These are phyloP conservation scores for Caenorhabditis uteleia DNA, from an alignment of 2,888 invertebrate species.

Conservation along the genomic window DNA sequence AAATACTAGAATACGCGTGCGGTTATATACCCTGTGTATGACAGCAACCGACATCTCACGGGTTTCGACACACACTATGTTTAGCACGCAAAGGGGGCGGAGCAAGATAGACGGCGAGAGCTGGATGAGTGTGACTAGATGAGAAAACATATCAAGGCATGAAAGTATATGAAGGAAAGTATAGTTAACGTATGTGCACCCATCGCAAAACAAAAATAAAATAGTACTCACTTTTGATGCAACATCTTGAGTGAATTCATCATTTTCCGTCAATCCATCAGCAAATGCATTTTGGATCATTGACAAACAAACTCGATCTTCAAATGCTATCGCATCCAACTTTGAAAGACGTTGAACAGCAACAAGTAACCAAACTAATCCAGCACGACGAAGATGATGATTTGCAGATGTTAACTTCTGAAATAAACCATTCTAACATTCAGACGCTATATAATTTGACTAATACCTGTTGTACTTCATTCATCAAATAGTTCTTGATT, in stretches of 20 bases:
- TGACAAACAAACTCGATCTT: slow-evolving; percentile 5
- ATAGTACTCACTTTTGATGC: slow-evolving; percentile 72
- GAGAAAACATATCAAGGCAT: background rate
- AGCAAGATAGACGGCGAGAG: too few relatives aligned
- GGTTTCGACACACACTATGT: too few relatives aligned
- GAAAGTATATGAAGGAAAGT: background rate
- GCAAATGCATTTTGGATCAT: slow-evolving; percentile 51
- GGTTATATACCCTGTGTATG: too few relatives aligned
- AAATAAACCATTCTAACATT: background rate
- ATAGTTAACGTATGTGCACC: background rate
- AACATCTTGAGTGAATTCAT: slow-evolving; percentile 88
- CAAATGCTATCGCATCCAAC: slow-evolving; percentile 8
- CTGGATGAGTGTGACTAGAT: too few relatives aligned
- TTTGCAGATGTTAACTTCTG: slow-evolving; percentile 37
- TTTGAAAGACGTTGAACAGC: slow-evolving; percentile 30
- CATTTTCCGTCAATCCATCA: slow-evolving; percentile 57
- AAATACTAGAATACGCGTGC: too few relatives aligned
- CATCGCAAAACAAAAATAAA: too few relatives aligned
- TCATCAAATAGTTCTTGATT: too few relatives aligned
- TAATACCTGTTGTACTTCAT: too few relatives aligned
- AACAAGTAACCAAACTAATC: slow-evolving; percentile 54
- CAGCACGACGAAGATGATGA: slow-evolving; percentile 53
- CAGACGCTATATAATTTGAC: slow-evolving; percentile 7
- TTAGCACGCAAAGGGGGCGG: too few relatives aligned
- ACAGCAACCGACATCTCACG: too few relatives aligned